These are phyloP conservation scores for Machimus atricapillus DNA, from an alignment of 2,888 invertebrate species.

Conservation along the genomic window DNA sequence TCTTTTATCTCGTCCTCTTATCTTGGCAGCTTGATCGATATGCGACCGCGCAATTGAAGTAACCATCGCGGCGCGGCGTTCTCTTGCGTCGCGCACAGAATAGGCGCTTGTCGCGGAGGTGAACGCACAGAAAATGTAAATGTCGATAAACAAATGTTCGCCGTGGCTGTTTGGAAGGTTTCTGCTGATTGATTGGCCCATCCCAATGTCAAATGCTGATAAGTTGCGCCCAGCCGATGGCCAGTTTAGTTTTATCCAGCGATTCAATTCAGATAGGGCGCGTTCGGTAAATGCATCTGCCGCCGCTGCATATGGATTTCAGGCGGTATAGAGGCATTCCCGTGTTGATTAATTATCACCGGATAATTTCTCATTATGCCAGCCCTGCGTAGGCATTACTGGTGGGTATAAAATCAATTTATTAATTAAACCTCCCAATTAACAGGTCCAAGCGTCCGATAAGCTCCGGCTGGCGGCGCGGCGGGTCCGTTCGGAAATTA, in stretches of 20 bases:
- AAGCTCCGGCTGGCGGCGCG: background rate
- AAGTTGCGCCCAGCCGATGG: background rate
- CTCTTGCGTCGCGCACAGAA: background rate
- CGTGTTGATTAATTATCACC: conserved; percentile 7
- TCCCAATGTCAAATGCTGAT: conserved; percentile 32
- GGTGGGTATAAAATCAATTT: background rate
- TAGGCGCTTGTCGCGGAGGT: background rate
- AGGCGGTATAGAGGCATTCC: background rate
- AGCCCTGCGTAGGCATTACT: background rate
- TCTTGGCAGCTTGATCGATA: conserved; percentile 38
- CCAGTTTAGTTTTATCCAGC: background rate
- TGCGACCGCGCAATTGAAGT: conserved; percentile 33
- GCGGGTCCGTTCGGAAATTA: background rate
- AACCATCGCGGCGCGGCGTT: background rate
- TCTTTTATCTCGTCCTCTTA: conserved; percentile 14
- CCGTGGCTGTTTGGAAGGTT: background rate
- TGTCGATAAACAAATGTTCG: conserved; percentile 36
- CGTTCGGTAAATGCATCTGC: background rate
- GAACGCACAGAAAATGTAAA: conserved; percentile 24
- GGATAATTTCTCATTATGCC: background rate
- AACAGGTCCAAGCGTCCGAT: conserved; percentile 1
- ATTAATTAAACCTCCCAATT: conserved; percentile 29
- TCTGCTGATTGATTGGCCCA: conserved; percentile 37
- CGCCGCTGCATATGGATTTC: background rate
- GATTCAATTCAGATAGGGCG: background rate